Conservation (phyloP, 2,888 invertebrate genomes). For the Lithodes maja region DNA sequence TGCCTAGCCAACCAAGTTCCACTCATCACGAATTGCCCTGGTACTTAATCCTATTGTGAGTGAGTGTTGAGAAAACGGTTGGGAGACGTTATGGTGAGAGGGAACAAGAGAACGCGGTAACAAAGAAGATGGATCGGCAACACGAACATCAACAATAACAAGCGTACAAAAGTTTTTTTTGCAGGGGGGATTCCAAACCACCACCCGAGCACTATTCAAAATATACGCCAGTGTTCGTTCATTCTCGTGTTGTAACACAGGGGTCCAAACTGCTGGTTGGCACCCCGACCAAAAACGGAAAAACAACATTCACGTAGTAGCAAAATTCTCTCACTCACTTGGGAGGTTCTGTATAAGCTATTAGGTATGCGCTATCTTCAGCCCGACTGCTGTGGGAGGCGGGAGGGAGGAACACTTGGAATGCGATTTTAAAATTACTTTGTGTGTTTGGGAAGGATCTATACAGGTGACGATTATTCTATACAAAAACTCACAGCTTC, state of each 20-base stretch:
- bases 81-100: slow-evolving; percentile 54
- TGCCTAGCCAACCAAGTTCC: no score
- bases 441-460: slow-evolving; percentile 34
- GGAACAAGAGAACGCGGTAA: slow-evolving; percentile 55
- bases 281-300: slow-evolving; percentile 43
- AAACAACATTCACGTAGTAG: slow-evolving; percentile 62
- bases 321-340: slow-evolving; percentile 53
- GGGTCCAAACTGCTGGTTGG: slow-evolving; percentile 16
- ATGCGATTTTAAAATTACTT: slow-evolving; percentile 54
- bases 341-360: slow-evolving; percentile 31
- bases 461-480: slow-evolving; percentile 49
- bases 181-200: no score
- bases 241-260: not conserved
- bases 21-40: no score
- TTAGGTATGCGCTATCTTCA: slow-evolving; percentile 49
- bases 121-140: slow-evolving; percentile 3
- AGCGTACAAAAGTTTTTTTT: no score
- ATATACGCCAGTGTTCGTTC: no score
- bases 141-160: no score
- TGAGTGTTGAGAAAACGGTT: slow-evolving; percentile 60
- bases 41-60: slow-evolving; percentile 63
- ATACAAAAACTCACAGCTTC: slow-evolving; percentile 53
- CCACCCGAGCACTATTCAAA: no score
- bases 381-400: slow-evolving; percentile 26
- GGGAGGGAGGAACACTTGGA: slow-evolving; percentile 62